These are phyloP conservation scores for Drosophila koepferae DNA, from an alignment of 2,888 invertebrate species.

Conservation along the genomic window DNA sequence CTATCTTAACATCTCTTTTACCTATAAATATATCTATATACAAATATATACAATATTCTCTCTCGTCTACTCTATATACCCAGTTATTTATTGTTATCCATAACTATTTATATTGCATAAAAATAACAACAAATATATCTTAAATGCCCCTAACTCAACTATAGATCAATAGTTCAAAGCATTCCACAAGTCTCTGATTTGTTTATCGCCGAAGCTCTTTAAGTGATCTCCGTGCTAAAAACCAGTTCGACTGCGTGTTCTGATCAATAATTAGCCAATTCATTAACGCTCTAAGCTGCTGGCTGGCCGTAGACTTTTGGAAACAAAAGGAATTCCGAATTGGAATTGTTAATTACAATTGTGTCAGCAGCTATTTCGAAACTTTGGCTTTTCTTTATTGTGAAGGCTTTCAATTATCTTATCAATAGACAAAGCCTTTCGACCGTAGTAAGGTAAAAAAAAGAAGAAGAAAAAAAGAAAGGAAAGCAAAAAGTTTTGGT, in stretches of 20 bases:
- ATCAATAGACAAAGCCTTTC: conserved; percentile 45
- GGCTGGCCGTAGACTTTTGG: not conserved
- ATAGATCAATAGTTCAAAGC: conserved; percentile 4
- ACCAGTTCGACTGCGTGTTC: conserved; percentile 24
- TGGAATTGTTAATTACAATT: conserved; percentile 36
- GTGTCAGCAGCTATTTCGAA: conserved; percentile 19
- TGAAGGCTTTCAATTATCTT: conserved; percentile 53
- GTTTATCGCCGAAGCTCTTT: not conserved
- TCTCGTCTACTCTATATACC: not conserved
- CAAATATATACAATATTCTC: not conserved
- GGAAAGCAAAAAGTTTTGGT: conserved; percentile 15
- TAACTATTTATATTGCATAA: not conserved
- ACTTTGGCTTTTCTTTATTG: conserved; percentile 6
- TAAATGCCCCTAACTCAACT: not conserved
- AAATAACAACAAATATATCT: not conserved
- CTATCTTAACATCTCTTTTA: not conserved
- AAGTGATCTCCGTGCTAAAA: conserved; percentile 18
- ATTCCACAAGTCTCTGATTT: not conserved
- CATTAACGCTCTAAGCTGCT: conserved; percentile 23
- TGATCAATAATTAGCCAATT: conserved; percentile 22
- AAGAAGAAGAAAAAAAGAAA: not conserved
- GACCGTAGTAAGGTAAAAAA: conserved; percentile 22
- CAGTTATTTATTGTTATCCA: not conserved
- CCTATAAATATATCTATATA: not conserved
- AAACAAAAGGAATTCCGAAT: conserved; percentile 12